Evolutionary conservation across 2,888 invertebrate species (phyloP).

Genomic region (Plebejus argus): DNA sequence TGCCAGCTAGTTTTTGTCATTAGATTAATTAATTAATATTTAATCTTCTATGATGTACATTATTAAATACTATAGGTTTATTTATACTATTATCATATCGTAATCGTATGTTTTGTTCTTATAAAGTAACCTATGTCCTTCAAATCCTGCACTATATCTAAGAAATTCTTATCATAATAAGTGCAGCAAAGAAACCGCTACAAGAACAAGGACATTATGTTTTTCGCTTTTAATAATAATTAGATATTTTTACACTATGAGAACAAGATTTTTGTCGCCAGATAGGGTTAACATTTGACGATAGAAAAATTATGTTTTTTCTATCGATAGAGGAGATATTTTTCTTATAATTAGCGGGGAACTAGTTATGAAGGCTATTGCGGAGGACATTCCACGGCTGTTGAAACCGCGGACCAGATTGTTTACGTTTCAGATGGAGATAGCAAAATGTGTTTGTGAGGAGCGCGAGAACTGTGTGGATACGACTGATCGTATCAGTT

Average conservation of each 20-base stretch:
- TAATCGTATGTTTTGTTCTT: no score
- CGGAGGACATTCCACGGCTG: conserved; percentile 50
- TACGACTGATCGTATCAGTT: conserved; percentile 29
- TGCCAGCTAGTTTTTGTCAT: no score
- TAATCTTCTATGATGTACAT: no score
- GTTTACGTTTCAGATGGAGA: conserved; percentile 76
- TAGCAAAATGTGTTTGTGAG: conserved; percentile 65
- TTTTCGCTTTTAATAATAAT: not conserved
- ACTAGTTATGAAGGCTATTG: conserved; percentile 48
- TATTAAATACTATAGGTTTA: no score
- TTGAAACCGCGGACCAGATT: conserved; percentile 73
- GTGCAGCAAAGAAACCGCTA: no score
- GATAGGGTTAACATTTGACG: not conserved
- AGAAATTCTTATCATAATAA: no score
- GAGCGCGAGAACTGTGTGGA: conserved; percentile 50
- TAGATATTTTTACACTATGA: not conserved
- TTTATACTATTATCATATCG: no score
- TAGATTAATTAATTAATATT: no score
- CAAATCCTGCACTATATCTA: no score
- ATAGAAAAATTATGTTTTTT: not conserved
- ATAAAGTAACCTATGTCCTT: no score
- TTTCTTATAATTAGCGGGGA: not conserved
- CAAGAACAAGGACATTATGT: not conserved
- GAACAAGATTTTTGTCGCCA: not conserved
- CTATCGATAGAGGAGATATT: not conserved